Evolutionary conservation across 2,888 invertebrate genomes (phyloP).

Genomic region (Octonoba sinensis): DNA sequence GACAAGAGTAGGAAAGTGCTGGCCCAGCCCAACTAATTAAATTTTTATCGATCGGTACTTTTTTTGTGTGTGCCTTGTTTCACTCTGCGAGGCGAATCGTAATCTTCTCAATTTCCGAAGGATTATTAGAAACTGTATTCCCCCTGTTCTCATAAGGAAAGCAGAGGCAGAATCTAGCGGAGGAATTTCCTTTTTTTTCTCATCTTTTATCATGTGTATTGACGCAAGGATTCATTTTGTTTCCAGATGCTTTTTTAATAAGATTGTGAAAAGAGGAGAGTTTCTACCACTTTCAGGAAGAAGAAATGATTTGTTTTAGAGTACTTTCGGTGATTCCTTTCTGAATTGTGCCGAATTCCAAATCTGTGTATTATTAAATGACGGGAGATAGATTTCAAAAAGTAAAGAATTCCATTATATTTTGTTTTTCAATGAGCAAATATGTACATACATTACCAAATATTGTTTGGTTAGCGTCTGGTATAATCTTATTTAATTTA

Average conservation of each 20-base stretch:
- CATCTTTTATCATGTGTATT: background rate
- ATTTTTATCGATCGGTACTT: conserved; percentile 59
- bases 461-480: too few relatives aligned
- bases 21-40: conserved; percentile 45
- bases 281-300: too few relatives aligned
- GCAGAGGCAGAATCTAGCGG: conserved; percentile 1
- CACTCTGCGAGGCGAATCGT: conserved; percentile 7
- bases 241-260: conserved; percentile 4
- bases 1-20: conserved; percentile 3
- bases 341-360: too few relatives aligned
- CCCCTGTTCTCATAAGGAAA: conserved; percentile 7
- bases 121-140: conserved; percentile 58
- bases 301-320: too few relatives aligned
- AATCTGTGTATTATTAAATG: too few relatives aligned
- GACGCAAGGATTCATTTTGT: conserved; percentile 5
- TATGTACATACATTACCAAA: too few relatives aligned
- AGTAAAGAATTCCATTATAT: too few relatives aligned
- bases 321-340: too few relatives aligned
- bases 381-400: too few relatives aligned
- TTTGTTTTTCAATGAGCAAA: too few relatives aligned
- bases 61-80: conserved; percentile 4
- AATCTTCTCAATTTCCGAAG: conserved; percentile 48
- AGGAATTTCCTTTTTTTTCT: background rate
- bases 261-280: too few relatives aligned
- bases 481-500: too few relatives aligned